phyloP scores from a whole-genome alignment of 2,888 invertebrate species.

The Terebella lapidaria region DNA sequence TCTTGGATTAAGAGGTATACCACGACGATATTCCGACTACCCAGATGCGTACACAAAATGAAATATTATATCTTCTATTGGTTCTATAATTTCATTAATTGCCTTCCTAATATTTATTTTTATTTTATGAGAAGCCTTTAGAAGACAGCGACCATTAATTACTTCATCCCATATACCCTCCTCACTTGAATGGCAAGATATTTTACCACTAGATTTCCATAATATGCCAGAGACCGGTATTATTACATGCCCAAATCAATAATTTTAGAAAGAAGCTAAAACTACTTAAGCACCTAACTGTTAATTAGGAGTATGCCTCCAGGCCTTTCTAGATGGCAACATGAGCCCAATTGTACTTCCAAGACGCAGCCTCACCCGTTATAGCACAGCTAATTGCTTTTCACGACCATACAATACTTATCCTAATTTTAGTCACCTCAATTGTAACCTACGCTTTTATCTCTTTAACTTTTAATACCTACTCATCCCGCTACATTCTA shows the following conservation, averaged over 20 bases:
- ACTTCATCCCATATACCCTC: conserved; percentile 16
- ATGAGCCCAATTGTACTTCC: conserved; percentile 32
- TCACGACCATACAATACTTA: conserved; percentile 38
- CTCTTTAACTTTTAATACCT: conserved; percentile 17
- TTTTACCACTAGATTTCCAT: conserved; percentile 28
- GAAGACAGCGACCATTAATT: conserved; percentile 26
- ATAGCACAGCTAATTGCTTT: conserved; percentile 38
- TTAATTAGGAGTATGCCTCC: conserved; percentile 20
- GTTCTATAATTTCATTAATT: conserved; percentile 28
- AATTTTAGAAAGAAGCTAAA: conserved; percentile 17
- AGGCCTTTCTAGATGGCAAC: conserved; percentile 26
- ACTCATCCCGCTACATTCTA: conserved; percentile 19
- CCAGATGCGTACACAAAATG: conserved; percentile 59
- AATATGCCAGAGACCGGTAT: conserved; percentile 22
- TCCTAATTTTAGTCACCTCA: conserved; percentile 31
- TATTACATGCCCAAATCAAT: conserved; percentile 6
- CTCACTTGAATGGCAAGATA: conserved; percentile 28
- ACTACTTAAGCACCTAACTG: conserved; percentile 24
- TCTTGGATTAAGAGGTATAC: conserved; percentile 67
- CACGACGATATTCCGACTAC: conserved; percentile 72
- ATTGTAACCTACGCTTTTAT: conserved; percentile 30
- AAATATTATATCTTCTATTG: conserved; percentile 31
- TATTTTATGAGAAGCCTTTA: conserved; percentile 31
- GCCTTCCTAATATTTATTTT: conserved; percentile 29
- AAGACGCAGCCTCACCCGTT: conserved; percentile 34